Evolutionary conservation across 1,140 invertebrate genomes (phyloP).

Genomic region (Drosophila persimilis): DNA sequence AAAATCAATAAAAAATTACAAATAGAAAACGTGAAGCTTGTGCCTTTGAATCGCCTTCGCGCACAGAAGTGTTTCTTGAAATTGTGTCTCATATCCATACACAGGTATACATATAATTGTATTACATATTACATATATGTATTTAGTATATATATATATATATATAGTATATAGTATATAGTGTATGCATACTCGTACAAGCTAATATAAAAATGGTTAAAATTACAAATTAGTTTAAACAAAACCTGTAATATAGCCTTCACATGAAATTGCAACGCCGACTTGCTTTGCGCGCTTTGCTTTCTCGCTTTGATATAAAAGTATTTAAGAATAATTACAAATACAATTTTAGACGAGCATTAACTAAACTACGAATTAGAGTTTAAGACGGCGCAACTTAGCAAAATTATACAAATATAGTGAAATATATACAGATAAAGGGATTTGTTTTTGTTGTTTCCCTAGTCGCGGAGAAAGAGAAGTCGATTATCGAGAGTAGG

Average conservation of each 20-base stretch:
- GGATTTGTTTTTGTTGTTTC: conserved; percentile 19
- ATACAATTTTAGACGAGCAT: conserved; percentile 47
- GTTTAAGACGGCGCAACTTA: conserved; percentile 44
- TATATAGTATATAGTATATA: conserved; percentile 27
- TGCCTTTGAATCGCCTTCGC: conserved; percentile 11
- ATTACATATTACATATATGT: conserved; percentile 27
- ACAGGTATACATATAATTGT: background rate
- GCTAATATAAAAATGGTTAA: conserved; percentile 55
- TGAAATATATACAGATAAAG: conserved; percentile 56
- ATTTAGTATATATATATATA: conserved; percentile 25
- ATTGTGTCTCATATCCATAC: conserved; percentile 34
- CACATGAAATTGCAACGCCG: conserved; percentile 66
- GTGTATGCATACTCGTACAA: conserved; percentile 8
- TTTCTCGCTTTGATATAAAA: conserved; percentile 61
- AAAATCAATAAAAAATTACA: conserved; percentile 73
- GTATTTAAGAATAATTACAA: conserved; percentile 49
- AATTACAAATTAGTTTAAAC: conserved; percentile 75
- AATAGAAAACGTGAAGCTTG: conserved; percentile 61
- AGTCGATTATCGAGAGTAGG: conserved; percentile 6
- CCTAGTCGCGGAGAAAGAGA: conserved; percentile 27
- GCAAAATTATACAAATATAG: conserved; percentile 15
- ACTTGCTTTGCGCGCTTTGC: conserved; percentile 57
- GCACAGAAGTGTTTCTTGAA: conserved; percentile 28
- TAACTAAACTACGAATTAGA: conserved; percentile 61
- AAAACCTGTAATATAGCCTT: conserved; percentile 82